A percentile compares a stretch with the other conserved stretches of the same genome.
phyloP scores from a whole-genome alignment of 2,113 vertebrate species.

The Indicator maculatus region DNA sequence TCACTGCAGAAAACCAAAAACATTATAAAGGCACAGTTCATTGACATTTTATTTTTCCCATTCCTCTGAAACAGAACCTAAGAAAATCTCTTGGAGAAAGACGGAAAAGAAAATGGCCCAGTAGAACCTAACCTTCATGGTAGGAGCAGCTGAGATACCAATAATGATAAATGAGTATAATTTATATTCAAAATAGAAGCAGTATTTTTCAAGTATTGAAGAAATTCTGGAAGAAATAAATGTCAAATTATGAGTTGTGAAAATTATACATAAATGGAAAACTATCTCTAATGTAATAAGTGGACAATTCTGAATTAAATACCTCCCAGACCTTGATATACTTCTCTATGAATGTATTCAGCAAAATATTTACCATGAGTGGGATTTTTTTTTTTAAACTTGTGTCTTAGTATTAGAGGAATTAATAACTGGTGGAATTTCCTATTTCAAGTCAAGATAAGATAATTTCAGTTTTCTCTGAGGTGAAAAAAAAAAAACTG shows the following conservation, averaged over 20 bases:
- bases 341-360: not conserved
- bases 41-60: not conserved
- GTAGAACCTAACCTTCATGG: not conserved
- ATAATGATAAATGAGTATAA: accelerated
- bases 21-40: not conserved
- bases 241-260: not conserved
- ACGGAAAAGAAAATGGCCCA: not conserved
- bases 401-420: not conserved
- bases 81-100: not conserved
- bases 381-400: not conserved
- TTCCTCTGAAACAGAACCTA: not conserved
- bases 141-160: not conserved
- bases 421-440: not conserved
- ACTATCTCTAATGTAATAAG: not conserved
- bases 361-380: not conserved
- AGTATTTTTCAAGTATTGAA: not conserved
- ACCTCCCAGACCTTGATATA: not conserved
- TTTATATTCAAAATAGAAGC: not conserved
- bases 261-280: not conserved
- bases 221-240: not conserved
- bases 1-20: not conserved
- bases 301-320: not conserved
- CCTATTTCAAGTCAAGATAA: not conserved
- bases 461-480: not conserved
- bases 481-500: not conserved